Conservation (phyloP, 2,113 vertebrate genomes). For the Capricornis sumatraensis region DNA sequence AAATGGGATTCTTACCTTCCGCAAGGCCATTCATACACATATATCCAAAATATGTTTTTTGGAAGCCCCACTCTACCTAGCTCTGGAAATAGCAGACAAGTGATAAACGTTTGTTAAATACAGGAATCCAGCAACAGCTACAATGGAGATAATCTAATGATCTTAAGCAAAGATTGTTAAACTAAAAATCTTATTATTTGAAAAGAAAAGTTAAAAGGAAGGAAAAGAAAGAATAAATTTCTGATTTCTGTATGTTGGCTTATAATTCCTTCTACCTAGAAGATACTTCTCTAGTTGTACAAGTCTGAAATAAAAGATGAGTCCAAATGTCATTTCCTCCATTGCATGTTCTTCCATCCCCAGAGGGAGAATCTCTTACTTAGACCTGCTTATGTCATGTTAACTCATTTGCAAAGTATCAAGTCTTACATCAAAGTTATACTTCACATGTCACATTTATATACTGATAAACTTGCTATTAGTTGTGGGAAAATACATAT, state of each 20-base stretch:
- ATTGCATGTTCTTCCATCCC: background rate
- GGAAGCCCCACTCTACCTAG: background rate
- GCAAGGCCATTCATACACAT: background rate
- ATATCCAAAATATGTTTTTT: background rate
- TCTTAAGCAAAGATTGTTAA: background rate
- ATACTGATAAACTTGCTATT: background rate
- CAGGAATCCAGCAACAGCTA: background rate
- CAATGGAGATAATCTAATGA: background rate
- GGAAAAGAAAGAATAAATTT: background rate
- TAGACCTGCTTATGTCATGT: background rate
- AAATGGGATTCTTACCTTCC: background rate
- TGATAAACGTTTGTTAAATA: background rate
- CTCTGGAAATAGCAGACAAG: background rate
- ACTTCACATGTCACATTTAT: background rate
- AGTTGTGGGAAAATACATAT: background rate
- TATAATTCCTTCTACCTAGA: background rate
- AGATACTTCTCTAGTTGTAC: background rate
- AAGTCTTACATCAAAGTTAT: background rate
- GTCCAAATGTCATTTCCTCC: background rate
- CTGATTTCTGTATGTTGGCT: background rate
- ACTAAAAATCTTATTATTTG: background rate
- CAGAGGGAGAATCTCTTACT: background rate
- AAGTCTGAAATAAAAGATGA: slow-evolving; percentile 9
- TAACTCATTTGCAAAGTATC: background rate
- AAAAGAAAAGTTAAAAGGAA: background rate